Base-by-base conservation (phyloP, 2,797 vertebrate species). In the Podargus strigoides region DNA sequence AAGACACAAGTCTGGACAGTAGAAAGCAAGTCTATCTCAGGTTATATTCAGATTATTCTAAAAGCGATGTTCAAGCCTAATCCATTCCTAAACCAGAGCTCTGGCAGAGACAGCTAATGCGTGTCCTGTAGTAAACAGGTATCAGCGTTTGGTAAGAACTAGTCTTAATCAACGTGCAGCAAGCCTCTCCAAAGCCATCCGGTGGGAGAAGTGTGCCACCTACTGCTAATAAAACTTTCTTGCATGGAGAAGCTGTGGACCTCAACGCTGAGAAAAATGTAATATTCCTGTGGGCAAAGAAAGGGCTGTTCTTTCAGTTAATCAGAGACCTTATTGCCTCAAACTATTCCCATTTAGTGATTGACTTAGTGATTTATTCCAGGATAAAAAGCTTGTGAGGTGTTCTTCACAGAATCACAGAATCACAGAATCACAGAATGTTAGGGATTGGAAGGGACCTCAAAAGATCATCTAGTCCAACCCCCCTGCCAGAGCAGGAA, bases 201-300 rank as follows among this genome's bases (percentile, higher is more conserved):
- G 53, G 13, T 1, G 20, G 80, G 30, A 87, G 67, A 63, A 46
- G 52, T 15, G 2, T 81, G 95, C 91, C 95, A 91, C 41, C 94
- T 95, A 28, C 77, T 41, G 96, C 14, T 36, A 34, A 5, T 9
- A 20, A 26, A 63, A 39, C 16, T 21, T 10, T 22, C 13, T 4
- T 23, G 30, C 85, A 30, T 11, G 2, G 34, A 60, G 50, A 59
- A 17, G 27, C 58, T 0, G 0, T 1, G 52, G 19, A 19, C 13
- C 32, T 47, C 11, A 6, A 10, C 7, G 2, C 0, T 2, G 32
- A 67, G 56, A 36, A 36, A 66, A 80, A 30, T 0, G 0, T 24
- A 1, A 37, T 3, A 5, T 7, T 70, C 20, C 30, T 12, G 27
- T 10, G 28, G 53, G 68, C 60, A 72, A 62, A n/a, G 41, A 20